phyloP scores from a whole-genome alignment of 2,888 invertebrate genomes.

The Arctia plantaginis region DNA sequence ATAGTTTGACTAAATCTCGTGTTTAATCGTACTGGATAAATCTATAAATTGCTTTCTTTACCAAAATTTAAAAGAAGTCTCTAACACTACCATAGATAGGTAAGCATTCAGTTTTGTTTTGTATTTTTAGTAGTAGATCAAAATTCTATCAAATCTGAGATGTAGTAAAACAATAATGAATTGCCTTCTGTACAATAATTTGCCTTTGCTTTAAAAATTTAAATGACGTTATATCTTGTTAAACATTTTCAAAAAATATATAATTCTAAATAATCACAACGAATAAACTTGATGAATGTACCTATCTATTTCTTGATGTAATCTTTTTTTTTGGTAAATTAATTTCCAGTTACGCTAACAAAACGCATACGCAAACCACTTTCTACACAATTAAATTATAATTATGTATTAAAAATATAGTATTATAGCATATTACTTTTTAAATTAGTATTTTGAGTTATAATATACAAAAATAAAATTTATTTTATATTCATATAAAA shows the following conservation, averaged over 20 bases:
- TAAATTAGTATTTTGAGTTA: background rate
- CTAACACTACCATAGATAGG: background rate
- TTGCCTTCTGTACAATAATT: background rate
- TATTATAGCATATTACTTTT: background rate
- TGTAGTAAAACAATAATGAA: background rate
- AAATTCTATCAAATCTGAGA: background rate
- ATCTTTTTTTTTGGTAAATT: background rate
- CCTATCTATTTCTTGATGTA: background rate
- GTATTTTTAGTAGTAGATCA: background rate
- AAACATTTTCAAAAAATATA: background rate
- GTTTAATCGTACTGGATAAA: background rate
- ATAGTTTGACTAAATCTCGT: too few species aligned
- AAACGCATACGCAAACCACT: background rate
- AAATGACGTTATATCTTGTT: background rate
- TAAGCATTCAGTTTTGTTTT: background rate
- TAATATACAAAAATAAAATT: background rate
- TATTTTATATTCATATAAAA: background rate
- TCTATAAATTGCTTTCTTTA: background rate
- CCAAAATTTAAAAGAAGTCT: background rate
- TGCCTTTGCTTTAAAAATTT: background rate
- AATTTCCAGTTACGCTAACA: background rate
- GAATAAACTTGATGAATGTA: background rate
- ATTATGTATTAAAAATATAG: background rate
- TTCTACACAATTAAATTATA: background rate
- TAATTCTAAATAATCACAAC: background rate